Percentiles rank a stretch among this genome's conserved stretches.
These are phyloP conservation scores for Tympanuchus pallidicinctus DNA, from an alignment of 2,113 vertebrate genomes.

Conservation along the genomic window DNA sequence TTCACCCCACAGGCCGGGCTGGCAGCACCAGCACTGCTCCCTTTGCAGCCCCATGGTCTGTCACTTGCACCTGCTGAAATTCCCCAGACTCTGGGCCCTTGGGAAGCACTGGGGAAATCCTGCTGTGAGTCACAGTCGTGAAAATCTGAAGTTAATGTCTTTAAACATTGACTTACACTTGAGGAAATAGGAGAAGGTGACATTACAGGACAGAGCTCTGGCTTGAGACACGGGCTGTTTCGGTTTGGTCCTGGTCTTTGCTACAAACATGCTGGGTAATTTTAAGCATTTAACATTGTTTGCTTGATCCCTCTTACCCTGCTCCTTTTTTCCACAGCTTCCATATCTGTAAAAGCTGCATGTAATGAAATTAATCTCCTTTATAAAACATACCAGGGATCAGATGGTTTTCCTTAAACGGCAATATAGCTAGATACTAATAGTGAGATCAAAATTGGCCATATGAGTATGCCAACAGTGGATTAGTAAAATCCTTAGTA, in stretches of 20 bases:
- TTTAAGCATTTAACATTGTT: neutral
- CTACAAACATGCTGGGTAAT: neutral
- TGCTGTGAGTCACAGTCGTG: neutral
- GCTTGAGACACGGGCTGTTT: neutral
- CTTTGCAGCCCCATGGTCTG: neutral
- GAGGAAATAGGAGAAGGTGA: neutral
- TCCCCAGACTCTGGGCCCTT: neutral
- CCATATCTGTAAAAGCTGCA: neutral
- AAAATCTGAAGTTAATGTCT: neutral
- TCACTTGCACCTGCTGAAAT: neutral
- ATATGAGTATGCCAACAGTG: neutral
- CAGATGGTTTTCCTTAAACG: neutral
- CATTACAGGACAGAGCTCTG: neutral
- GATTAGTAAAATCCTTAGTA: slow-evolving; percentile 35
- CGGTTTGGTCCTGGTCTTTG: neutral
- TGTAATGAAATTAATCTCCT: slow-evolving; percentile 2
- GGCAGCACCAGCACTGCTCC: neutral
- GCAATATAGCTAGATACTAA: neutral
- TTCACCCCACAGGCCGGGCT: neutral
- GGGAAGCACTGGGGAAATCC: neutral
- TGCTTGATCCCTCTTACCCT: neutral
- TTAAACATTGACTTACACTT: neutral
- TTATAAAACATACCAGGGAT: neutral
- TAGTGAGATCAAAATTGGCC: neutral
- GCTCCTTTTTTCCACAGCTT: neutral